A percentile compares a stretch with the other conserved stretches of the same genome.
These are phyloP conservation scores for Galleria mellonella DNA, from an alignment of 1,140 invertebrate species.

Conservation along the genomic window DNA sequence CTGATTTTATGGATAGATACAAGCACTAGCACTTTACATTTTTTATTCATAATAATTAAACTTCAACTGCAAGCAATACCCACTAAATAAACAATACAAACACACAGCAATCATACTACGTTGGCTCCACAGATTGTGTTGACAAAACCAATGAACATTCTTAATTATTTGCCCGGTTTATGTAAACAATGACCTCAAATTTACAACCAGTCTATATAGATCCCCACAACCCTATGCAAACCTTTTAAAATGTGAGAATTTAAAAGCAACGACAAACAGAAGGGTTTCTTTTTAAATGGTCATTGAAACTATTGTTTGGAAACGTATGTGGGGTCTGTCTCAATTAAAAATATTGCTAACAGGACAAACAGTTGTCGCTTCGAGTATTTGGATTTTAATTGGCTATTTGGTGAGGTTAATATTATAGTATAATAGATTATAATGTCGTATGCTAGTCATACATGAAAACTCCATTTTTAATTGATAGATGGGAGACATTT, in stretches of 20 bases:
- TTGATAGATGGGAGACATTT: too few species aligned
- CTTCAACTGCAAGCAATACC: too few species aligned
- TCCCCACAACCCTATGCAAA: slow-evolving; percentile 20
- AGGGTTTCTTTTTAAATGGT: slow-evolving; percentile 34
- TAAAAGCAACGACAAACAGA: slow-evolving; percentile 9
- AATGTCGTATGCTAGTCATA: too few species aligned
- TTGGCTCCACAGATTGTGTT: slow-evolving; percentile 43
- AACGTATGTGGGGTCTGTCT: slow-evolving; percentile 47
- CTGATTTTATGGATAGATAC: too few species aligned
- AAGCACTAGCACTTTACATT: too few species aligned
- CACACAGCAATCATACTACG: background rate
- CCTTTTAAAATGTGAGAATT: slow-evolving; percentile 15
- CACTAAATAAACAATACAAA: too few species aligned
- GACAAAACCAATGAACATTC: slow-evolving; percentile 70
- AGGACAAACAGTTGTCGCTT: slow-evolving; percentile 64
- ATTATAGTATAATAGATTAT: too few species aligned
- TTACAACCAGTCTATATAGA: slow-evolving; percentile 16
- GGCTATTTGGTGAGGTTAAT: slow-evolving; percentile 29
- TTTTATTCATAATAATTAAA: too few species aligned
- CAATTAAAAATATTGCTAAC: slow-evolving; percentile 71
- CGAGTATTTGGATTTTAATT: slow-evolving; percentile 58
- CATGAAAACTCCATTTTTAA: too few species aligned
- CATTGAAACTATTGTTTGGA: slow-evolving; percentile 55
- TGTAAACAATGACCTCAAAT: slow-evolving; percentile 58
- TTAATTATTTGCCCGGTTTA: slow-evolving; percentile 69